phyloP scores from a whole-genome alignment of 2,797 vertebrate species.

The Karalla daura region DNA sequence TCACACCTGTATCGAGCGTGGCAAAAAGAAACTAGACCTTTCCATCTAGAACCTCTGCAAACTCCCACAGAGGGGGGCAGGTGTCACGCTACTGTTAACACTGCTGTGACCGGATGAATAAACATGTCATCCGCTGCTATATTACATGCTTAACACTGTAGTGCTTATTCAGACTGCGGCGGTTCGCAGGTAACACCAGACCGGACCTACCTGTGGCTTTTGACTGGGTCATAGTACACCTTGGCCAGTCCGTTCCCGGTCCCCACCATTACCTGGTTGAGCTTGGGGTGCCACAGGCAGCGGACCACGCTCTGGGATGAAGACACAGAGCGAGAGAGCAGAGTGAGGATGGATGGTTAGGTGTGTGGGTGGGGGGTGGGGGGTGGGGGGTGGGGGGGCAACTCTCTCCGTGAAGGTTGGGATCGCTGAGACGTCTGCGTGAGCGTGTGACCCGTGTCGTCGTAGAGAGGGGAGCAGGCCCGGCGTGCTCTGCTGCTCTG shows the following conservation, averaged over 20 bases:
- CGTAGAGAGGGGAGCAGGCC: slow-evolving; percentile 57
- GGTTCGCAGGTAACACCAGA: neutral
- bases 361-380: neutral
- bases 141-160: too few species aligned
- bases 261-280: slow-evolving; percentile 98
- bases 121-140: neutral
- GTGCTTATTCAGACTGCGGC: neutral
- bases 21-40: neutral
- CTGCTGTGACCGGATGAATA: neutral
- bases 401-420: neutral
- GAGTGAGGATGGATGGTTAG: neutral
- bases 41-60: neutral
- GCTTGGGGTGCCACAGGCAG: slow-evolving; percentile 97
- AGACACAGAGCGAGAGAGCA: slow-evolving; percentile 23
- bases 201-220: slow-evolving; percentile 91
- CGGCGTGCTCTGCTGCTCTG: slow-evolving; percentile 70
- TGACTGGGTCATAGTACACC: slow-evolving; percentile 96
- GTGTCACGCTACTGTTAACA: neutral
- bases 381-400: neutral
- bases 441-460: slow-evolving; percentile 50
- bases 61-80: neutral
- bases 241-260: slow-evolving; percentile 95
- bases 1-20: too few species aligned
- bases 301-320: slow-evolving; percentile 90
- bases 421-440: neutral